These are phyloP conservation scores for Rotaria sp. DNA, from an alignment of 2,888 invertebrate genomes.

Conservation along the genomic window DNA sequence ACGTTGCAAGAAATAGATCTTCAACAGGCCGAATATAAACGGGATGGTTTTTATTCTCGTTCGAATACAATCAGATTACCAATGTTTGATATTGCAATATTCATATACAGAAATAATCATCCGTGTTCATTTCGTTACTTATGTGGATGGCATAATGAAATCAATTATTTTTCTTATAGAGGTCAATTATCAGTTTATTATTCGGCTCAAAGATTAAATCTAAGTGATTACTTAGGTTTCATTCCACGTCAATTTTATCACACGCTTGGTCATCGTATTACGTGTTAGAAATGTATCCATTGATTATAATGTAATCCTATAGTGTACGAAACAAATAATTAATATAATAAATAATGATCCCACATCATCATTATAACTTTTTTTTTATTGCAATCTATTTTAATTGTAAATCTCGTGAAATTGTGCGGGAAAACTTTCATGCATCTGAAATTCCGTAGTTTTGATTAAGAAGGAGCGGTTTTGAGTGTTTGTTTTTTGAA, in stretches of 20 bases:
- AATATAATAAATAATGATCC: too few relatives aligned
- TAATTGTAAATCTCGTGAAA: too few relatives aligned
- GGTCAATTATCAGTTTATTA: background rate
- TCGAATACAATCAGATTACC: background rate
- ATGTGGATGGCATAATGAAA: background rate
- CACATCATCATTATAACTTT: too few relatives aligned
- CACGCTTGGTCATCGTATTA: background rate
- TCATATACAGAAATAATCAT: background rate
- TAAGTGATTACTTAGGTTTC: background rate
- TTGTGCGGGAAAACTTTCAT: too few relatives aligned
- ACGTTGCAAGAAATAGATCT: background rate
- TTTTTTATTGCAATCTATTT: too few relatives aligned
- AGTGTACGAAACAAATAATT: too few relatives aligned
- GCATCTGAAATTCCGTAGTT: too few relatives aligned
- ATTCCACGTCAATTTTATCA: background rate
- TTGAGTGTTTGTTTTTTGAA: too few relatives aligned
- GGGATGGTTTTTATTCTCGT: background rate
- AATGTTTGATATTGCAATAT: background rate
- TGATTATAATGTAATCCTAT: too few relatives aligned
- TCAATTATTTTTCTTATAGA: background rate
- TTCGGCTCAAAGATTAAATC: background rate
- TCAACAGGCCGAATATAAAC: background rate
- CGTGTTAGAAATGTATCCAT: background rate
- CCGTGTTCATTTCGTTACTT: background rate
- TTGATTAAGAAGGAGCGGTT: too few relatives aligned